Evolutionary conservation across 2,797 vertebrate species (phyloP), one percentile per base, ranked within the genome.

Genomic region (Netta rufina): DNA sequence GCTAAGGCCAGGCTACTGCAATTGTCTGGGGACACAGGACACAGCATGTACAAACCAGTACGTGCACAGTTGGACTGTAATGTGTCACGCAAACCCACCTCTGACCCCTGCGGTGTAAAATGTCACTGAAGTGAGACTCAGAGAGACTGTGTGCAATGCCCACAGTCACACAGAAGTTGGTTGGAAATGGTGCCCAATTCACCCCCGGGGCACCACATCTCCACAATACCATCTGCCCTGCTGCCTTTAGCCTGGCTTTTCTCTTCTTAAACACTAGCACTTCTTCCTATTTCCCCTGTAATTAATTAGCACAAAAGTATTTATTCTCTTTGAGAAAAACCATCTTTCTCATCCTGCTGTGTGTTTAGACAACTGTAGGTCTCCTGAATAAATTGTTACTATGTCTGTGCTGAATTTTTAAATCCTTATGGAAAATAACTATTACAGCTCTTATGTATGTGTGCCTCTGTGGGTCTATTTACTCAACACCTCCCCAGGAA

Each of bases 351-450:
- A 91, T 39, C 13, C 54, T 36, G 10, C 45, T 83, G 16, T 73
- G 36, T 77, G 13, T 80, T 89, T 91, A 83, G 69, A 74, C 39
- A 91, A 54, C 32, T 71, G 49, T 36, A 56, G 92, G 43, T 57
- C n/a, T 67, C 49, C 39, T 27, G 3, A 82, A 87, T 32, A 91
- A 85, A 85, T 36, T 47, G 27, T 61, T 80, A 57, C 7, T 67
- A 53, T 47, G 47, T 51, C 53, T 64, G 18, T 24, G 15, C 17
- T 67, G 57, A 77, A 71, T 43, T 84, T 87, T 64, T 28, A 61
- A 80, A 69, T 64, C 32, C 10, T 17, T n/a, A 49, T 19, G 30
- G 67, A 83, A 91, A 93, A 92, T 17, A 85, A 67, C 22, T 24
- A n/a, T 67, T 65, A 33, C 7, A 24, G 15, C 9, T 87, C 56